Evolutionary conservation across 2,888 invertebrate species (phyloP).

Genomic region (Antitype chi): DNA sequence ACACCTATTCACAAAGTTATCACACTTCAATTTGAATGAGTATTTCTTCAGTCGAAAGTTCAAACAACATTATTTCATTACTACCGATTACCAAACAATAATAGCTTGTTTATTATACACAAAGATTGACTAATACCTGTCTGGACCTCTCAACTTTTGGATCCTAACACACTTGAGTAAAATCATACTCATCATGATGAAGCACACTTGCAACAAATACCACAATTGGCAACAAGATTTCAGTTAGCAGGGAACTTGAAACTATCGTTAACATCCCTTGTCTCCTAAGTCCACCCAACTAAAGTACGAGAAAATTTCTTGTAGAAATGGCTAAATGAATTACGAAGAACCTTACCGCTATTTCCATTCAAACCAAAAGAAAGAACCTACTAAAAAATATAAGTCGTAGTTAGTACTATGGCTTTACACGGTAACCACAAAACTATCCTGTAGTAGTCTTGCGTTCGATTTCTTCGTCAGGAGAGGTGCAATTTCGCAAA

Average conservation of each 20-base stretch:
- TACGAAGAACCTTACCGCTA: neutral
- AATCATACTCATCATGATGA: slow-evolving; percentile 1
- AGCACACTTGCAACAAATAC: neutral
- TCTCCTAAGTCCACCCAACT: neutral
- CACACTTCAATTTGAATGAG: slow-evolving; percentile 37
- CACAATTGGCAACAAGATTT: neutral
- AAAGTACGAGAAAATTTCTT: neutral
- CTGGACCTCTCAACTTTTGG: neutral
- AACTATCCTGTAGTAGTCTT: too few relatives aligned
- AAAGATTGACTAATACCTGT: slow-evolving; percentile 30
- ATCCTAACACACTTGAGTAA: neutral
- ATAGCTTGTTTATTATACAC: slow-evolving; percentile 25
- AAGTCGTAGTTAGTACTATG: neutral
- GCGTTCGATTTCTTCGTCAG: neutral
- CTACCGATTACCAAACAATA: slow-evolving; percentile 42
- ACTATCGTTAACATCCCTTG: neutral
- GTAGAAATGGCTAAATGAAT: neutral
- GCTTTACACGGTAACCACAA: neutral
- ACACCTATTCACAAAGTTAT: slow-evolving; percentile 25
- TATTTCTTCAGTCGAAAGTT: slow-evolving; percentile 43
- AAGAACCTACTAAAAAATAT: neutral
- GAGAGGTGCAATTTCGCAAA: neutral
- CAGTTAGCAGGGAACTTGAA: neutral
- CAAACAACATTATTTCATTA: slow-evolving; percentile 38
- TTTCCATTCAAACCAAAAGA: neutral